Percentiles rank a stretch among this genome's conserved stretches.
Evolutionary conservation across 2,888 invertebrate genomes (phyloP).

Genomic region (Chloroclysta siterata): DNA sequence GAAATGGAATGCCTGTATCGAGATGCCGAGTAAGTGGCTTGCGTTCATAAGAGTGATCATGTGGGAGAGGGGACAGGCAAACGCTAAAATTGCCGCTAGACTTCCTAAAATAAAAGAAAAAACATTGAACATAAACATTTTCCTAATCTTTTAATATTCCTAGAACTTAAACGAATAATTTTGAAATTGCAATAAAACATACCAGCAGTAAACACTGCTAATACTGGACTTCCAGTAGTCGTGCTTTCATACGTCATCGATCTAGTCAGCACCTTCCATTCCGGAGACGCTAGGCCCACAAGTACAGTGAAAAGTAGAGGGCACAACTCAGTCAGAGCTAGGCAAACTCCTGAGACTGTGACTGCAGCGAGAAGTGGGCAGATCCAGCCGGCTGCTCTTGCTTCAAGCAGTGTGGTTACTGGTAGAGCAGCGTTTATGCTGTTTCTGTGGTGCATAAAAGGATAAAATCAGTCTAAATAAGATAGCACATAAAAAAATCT

Average conservation of each 20-base stretch:
- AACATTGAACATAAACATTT: no score
- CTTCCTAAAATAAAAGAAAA: slow-evolving; percentile 76
- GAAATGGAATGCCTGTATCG: slow-evolving; percentile 77
- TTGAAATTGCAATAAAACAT: slow-evolving; percentile 25
- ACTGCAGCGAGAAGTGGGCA: slow-evolving; percentile 85
- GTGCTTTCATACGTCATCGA: slow-evolving; percentile 86
- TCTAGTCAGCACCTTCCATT: slow-evolving; percentile 86
- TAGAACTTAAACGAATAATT: no score
- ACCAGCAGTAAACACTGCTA: slow-evolving; percentile 87
- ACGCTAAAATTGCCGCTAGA: slow-evolving; percentile 86
- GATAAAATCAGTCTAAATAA: no score
- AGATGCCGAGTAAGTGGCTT: slow-evolving; percentile 81
- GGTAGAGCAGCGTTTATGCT: slow-evolving; percentile 85
- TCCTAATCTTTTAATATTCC: no score
- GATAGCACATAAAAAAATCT: no score
- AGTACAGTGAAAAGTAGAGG: slow-evolving; percentile 83
- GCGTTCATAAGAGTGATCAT: slow-evolving; percentile 86
- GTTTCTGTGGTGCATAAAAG: slow-evolving; percentile 61
- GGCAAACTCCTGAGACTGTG: slow-evolving; percentile 84
- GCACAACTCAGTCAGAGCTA: slow-evolving; percentile 87
- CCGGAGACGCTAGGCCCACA: slow-evolving; percentile 84
- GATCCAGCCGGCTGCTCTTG: slow-evolving; percentile 85
- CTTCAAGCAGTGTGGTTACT: slow-evolving; percentile 85
- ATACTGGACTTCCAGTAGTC: slow-evolving; percentile 86
- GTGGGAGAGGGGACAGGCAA: slow-evolving; percentile 86